Evolutionary conservation across 2,797 vertebrate genomes (phyloP).

Genomic region (Moxostoma hubbsi): DNA sequence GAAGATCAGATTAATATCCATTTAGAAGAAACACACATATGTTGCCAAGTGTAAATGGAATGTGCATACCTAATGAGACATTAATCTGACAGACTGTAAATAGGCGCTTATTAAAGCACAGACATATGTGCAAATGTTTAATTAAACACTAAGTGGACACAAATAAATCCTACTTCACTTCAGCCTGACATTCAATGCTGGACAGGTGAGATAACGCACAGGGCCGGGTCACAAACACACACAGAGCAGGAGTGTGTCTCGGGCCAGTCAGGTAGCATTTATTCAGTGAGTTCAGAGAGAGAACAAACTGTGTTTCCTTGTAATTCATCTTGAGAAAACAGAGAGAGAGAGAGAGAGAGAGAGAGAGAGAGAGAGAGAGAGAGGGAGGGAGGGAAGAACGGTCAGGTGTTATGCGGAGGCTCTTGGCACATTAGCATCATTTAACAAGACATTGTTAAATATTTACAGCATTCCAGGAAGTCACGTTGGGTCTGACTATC

Average conservation of each 20-base stretch:
- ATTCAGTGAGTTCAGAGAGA: too few species aligned
- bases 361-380: neutral
- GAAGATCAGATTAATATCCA: too few species aligned
- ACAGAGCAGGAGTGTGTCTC: neutral
- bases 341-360: neutral
- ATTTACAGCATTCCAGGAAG: constrained; percentile 60
- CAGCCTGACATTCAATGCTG: neutral
- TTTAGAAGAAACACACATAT: too few species aligned
- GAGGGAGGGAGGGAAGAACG: too few species aligned
- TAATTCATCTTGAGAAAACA: neutral
- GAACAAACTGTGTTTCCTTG: neutral
- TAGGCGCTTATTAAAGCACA: too few species aligned
- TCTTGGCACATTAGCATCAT: constrained; percentile 41
- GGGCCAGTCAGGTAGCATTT: too few species aligned
- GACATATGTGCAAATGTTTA: neutral
- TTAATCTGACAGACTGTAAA: too few species aligned
- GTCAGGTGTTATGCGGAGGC: constrained; percentile 47
- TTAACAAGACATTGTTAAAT: constrained; percentile 61
- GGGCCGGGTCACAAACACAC: neutral
- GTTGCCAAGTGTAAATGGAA: too few species aligned
- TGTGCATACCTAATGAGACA: too few species aligned
- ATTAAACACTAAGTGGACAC: neutral
- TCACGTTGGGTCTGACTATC: constrained; percentile 42
- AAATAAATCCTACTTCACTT: constrained; percentile 9
- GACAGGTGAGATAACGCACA: neutral